Percentiles rank a stretch among this genome's conserved stretches.
These are phyloP conservation scores for Ambastaia sidthimunki DNA, from an alignment of 2,797 vertebrate genomes.

Conservation along the genomic window DNA sequence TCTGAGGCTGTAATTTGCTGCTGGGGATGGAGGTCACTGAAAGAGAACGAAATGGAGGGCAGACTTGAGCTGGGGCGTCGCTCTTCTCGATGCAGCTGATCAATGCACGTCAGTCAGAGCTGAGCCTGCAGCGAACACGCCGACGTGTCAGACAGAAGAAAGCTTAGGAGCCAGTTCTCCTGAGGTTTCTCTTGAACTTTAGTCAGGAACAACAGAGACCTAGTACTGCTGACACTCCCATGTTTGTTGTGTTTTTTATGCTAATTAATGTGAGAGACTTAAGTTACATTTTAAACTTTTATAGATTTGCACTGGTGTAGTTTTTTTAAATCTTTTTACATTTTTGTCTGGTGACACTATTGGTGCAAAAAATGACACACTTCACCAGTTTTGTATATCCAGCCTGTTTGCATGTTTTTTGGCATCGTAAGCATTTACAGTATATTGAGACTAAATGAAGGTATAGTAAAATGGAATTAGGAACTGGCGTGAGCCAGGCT, in stretches of 20 bases:
- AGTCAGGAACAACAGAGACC: slow-evolving; percentile 5
- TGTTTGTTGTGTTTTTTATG: not conserved
- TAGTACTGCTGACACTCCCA: not conserved
- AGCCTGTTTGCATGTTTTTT: too few relatives aligned
- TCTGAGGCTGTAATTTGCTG: slow-evolving; percentile 34
- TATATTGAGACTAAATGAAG: too few relatives aligned
- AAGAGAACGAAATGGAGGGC: slow-evolving; percentile 4
- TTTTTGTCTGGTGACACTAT: not conserved
- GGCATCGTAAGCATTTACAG: too few relatives aligned
- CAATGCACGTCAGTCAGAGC: slow-evolving; percentile 47
- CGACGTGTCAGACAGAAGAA: slow-evolving; percentile 14
- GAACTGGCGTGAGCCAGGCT: too few relatives aligned
- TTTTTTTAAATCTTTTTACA: not conserved
- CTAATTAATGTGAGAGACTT: slow-evolving; percentile 1
- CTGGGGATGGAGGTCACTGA: slow-evolving; percentile 12
- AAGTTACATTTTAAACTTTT: not conserved
- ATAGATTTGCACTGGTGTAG: not conserved
- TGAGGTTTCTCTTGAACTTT: slow-evolving; percentile 10
- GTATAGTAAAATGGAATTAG: too few relatives aligned
- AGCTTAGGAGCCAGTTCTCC: slow-evolving; percentile 8
- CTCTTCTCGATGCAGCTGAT: slow-evolving; percentile 45
- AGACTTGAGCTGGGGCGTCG: slow-evolving; percentile 6
- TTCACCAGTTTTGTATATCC: too few relatives aligned
- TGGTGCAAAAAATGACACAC: not conserved
- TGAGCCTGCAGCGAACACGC: slow-evolving; percentile 22